Percentiles rank a stretch among this genome's conserved stretches.
These are phyloP conservation scores for Eurystomus glaucurus DNA, from an alignment of 2,797 vertebrate genomes.

Conservation along the genomic window DNA sequence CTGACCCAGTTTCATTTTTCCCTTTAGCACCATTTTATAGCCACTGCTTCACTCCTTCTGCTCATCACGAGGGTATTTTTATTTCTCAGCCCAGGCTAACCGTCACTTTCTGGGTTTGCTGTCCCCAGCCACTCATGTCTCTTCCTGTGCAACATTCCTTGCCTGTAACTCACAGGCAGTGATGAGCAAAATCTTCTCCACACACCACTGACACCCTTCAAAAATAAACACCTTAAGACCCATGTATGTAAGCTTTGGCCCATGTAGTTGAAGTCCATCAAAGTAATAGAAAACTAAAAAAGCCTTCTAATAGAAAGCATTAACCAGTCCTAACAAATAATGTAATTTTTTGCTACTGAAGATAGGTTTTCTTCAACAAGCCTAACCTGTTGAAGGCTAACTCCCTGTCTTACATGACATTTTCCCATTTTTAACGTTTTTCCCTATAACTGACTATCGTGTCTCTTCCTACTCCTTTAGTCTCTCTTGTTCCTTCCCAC, in stretches of 20 bases:
- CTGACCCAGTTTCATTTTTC: not conserved
- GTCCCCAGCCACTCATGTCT: fast-evolving
- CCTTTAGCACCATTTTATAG: not conserved
- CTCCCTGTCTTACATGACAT: not conserved
- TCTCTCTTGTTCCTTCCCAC: not conserved
- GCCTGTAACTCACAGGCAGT: not conserved
- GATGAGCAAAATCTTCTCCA: not conserved
- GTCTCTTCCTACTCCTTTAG: not conserved
- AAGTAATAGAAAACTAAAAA: not conserved
- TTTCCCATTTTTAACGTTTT: not conserved
- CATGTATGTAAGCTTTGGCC: not conserved
- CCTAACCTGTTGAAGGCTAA: not conserved
- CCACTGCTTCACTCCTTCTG: not conserved
- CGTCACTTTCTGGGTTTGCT: not conserved
- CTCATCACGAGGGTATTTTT: not conserved
- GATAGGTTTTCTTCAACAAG: not conserved
- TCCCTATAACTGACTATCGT: not conserved
- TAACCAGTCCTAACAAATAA: not conserved
- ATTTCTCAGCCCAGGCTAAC: not conserved
- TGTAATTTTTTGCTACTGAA: not conserved
- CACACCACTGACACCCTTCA: fast-evolving
- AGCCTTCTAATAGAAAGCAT: not conserved
- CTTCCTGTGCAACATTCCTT: not conserved
- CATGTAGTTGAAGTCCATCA: not conserved
- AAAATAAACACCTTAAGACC: not conserved